These are phyloP conservation scores for Dichetophora obliterata DNA, from an alignment of 2,888 invertebrate species.

Conservation along the genomic window DNA sequence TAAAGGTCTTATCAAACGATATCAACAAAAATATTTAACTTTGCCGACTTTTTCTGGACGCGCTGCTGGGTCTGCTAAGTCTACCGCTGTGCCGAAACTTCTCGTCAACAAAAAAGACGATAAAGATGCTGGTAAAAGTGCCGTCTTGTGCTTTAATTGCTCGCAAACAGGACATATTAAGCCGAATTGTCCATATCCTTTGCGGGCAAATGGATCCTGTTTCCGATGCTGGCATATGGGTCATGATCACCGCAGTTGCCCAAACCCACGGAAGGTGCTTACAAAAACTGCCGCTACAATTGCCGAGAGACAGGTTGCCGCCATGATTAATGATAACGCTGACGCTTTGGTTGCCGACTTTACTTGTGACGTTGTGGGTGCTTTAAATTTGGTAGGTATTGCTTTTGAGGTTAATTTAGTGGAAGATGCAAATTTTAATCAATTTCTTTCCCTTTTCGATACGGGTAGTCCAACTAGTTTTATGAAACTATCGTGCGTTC, in stretches of 20 bases:
- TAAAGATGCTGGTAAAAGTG: not conserved
- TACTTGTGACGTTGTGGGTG: not conserved
- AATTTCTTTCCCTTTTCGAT: conserved; percentile 38
- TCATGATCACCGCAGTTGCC: no score
- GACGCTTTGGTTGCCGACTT: no score
- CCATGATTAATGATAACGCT: no score
- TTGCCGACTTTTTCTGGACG: not conserved
- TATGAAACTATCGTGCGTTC: conserved; percentile 5
- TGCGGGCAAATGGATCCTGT: conserved; percentile 20
- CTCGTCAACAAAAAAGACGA: not conserved
- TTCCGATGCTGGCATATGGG: not conserved
- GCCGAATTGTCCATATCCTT: conserved; percentile 32
- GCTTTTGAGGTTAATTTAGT: conserved; percentile 16
- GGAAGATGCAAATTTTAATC: conserved; percentile 12
- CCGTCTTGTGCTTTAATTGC: conserved; percentile 18
- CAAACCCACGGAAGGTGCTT: not conserved
- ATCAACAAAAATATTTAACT: conserved; percentile 29
- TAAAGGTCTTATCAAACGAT: conserved; percentile 11
- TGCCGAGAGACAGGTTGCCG: no score
- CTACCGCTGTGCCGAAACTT: not conserved
- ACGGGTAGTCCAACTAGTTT: conserved; percentile 41
- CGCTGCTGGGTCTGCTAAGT: not conserved
- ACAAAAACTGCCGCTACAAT: not conserved
- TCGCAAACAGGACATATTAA: conserved; percentile 29
- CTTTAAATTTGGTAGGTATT: conserved; percentile 26